Percentiles rank a stretch among this genome's conserved stretches.
phyloP scores from a whole-genome alignment of 1,140 invertebrate genomes.

The Drosophila triauraria region DNA sequence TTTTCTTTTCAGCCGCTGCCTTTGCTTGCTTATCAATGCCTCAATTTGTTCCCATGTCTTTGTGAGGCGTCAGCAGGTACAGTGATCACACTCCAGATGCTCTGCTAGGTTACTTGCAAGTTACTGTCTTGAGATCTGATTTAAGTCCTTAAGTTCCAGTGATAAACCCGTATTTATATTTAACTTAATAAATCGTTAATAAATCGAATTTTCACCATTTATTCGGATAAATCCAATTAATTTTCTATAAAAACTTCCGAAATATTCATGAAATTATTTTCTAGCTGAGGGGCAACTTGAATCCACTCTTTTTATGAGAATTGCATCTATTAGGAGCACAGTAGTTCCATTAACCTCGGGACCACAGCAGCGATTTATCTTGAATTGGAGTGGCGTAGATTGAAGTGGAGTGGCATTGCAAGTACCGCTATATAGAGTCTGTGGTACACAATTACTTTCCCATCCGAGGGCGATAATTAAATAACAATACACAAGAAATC shows the following conservation, averaged over 20 bases:
- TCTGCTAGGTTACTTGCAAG: too few species aligned
- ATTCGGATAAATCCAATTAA: neutral
- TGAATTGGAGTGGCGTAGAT: slow-evolving; percentile 24
- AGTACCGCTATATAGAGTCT: slow-evolving; percentile 11
- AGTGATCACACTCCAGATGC: neutral
- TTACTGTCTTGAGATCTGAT: neutral
- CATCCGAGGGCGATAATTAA: slow-evolving; percentile 54
- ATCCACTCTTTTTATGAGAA: slow-evolving; percentile 8
- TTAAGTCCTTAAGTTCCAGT: too few species aligned
- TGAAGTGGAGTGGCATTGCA: slow-evolving; percentile 27
- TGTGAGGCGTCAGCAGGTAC: slow-evolving; percentile 17
- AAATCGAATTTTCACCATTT: neutral
- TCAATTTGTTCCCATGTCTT: slow-evolving; percentile 29
- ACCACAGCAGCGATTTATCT: slow-evolving; percentile 49
- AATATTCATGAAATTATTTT: neutral
- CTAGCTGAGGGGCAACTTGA: neutral
- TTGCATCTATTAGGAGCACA: slow-evolving; percentile 12
- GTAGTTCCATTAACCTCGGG: slow-evolving; percentile 40
- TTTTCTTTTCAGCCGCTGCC: slow-evolving; percentile 12
- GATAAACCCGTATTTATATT: neutral
- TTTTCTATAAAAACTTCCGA: neutral
- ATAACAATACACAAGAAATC: slow-evolving; percentile 54
- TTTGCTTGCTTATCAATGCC: slow-evolving; percentile 47
- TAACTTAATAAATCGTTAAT: neutral
- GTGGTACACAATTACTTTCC: slow-evolving; percentile 39